Conservation (phyloP, 2,888 invertebrate species). For the Leucania comma region DNA sequence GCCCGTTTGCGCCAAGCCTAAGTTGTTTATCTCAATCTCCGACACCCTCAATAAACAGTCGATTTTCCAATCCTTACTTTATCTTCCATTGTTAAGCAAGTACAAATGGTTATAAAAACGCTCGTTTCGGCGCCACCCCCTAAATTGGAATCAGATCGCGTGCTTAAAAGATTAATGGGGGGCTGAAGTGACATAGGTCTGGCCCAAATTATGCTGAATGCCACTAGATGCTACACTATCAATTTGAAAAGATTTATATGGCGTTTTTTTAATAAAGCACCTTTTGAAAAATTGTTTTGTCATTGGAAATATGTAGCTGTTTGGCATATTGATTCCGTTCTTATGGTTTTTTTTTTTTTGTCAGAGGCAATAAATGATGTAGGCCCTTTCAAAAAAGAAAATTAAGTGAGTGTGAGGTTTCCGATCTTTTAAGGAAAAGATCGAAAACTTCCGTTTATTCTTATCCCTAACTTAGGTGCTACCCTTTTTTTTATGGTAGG, state of each 20-base stretch:
- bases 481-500: too few relatives aligned
- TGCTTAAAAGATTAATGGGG: slow-evolving; percentile 69
- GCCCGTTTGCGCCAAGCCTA: neutral
- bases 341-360: neutral
- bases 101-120: slow-evolving; percentile 40
- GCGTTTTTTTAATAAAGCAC: slow-evolving; percentile 17
- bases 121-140: slow-evolving; percentile 52
- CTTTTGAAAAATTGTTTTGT: slow-evolving; percentile 12
- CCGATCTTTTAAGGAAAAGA: neutral
- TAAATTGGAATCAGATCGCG: slow-evolving; percentile 69
- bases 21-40: slow-evolving; percentile 5
- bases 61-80: slow-evolving; percentile 10
- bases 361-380: neutral
- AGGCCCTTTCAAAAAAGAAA: neutral
- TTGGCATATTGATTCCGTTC: neutral
- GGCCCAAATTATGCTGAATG: slow-evolving; percentile 62
- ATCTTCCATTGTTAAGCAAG: slow-evolving; percentile 7
- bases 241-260: slow-evolving; percentile 28
- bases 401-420: neutral
- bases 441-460: neutral
- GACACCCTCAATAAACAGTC: slow-evolving; percentile 6
- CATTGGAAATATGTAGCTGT: slow-evolving; percentile 1
- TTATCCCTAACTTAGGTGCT: too few relatives aligned
- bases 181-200: slow-evolving; percentile 67
- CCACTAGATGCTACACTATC: slow-evolving; percentile 39